Evolutionary conservation across 2,888 invertebrate species (phyloP), one percentile per base, ranked within the genome.

Genomic region (Pachycephus smyrnensis): DNA sequence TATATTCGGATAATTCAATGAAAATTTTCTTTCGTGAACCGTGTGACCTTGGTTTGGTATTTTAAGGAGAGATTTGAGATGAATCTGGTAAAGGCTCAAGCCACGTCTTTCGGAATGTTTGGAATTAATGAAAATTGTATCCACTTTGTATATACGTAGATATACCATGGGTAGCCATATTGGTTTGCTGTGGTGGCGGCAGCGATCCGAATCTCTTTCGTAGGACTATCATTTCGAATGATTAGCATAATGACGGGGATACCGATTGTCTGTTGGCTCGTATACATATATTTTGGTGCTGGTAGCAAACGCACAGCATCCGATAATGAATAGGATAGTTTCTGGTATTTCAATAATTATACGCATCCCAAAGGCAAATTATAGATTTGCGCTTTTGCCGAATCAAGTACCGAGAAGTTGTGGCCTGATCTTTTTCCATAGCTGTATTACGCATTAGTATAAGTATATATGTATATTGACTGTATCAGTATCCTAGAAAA

Each of bases 231-330:
- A 91, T 91, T 91, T 90, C 55, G 84, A 80, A 69, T 82, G 86
- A 91, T 91, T 91, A 91, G 90, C 91, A 91, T 91, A 91, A 91
- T 91, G 88, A 90, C 89, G 83, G 89, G 91, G 88, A 89, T 89
- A 89, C 89, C 88, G 88, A 89, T 89, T 88, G 88, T 84, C 84
- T 85, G 82, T 81, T 81, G 80, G 83, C 80, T 75, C 40, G 31
- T 71, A 71, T 55, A 55, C 23, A 55, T 55, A 55, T 55, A 55
- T 55, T 31, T 32, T 31, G 68, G 33, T 75, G 82, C 82, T 90
- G 89, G 91, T 91, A 91, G 91, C 91, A 91, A 91, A 90, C 86
- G 90, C 86, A 89, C 87, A 87, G 88, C 89, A 89, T 89, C 87
- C 88, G 90, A 90, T 91, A 91, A 91, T 91, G 89, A 91, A 91